phyloP scores from a whole-genome alignment of 2,113 vertebrate genomes.

The Alexandromys fortis region DNA sequence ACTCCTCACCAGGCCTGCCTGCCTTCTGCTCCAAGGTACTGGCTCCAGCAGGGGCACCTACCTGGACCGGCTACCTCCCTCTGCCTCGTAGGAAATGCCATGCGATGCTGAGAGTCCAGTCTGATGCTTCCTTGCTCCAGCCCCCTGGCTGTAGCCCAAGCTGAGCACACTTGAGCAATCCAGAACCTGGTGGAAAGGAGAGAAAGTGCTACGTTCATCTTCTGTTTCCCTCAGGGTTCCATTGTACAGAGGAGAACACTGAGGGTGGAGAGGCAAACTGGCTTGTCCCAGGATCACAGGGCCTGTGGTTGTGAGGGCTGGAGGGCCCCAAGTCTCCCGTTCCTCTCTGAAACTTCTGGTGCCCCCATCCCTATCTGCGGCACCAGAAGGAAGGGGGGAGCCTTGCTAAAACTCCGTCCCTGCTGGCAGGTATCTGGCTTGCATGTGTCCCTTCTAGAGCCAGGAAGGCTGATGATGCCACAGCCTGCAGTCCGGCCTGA shows the following conservation, averaged over 20 bases:
- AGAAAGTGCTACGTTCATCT: not conserved
- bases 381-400: not conserved
- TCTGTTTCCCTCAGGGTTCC: not conserved
- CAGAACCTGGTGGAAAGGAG: not conserved
- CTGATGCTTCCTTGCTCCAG: not conserved
- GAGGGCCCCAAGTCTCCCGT: not conserved
- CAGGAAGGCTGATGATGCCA: constrained; percentile 26
- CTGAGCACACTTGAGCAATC: not conserved
- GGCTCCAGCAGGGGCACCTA: too few relatives aligned
- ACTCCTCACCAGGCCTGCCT: not conserved
- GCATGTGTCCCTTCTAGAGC: not conserved
- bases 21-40: not conserved
- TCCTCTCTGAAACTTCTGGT: not conserved
- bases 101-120: not conserved
- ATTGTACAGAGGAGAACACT: not conserved
- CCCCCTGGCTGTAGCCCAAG: not conserved
- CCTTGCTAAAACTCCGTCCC: not conserved
- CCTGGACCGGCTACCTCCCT: not conserved
- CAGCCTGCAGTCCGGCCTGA: not conserved
- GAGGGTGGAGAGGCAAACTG: not conserved
- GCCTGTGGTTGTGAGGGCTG: not conserved
- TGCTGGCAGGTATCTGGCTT: not conserved
- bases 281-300: not conserved
- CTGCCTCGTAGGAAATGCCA: not conserved
- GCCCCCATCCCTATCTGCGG: not conserved